These are phyloP conservation scores for Mirounga angustirostris DNA, from an alignment of 2,113 vertebrate genomes.

Conservation along the genomic window DNA sequence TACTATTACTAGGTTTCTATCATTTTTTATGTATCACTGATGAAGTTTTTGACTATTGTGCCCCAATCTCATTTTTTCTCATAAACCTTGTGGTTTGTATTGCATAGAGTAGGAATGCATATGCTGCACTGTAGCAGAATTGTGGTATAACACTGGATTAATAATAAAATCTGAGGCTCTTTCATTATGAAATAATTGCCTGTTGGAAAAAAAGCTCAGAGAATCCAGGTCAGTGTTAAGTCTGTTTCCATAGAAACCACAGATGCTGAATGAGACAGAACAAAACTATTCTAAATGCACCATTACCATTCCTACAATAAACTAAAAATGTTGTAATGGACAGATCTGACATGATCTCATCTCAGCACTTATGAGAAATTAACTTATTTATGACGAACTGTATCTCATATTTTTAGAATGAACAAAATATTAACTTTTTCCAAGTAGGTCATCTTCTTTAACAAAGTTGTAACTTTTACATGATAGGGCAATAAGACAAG, in stretches of 20 bases:
- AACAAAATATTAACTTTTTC: slow-evolving; percentile 45
- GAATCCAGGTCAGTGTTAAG: slow-evolving; percentile 54
- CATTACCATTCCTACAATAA: slow-evolving; percentile 40
- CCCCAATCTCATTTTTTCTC: not conserved
- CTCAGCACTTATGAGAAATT: slow-evolving; percentile 19
- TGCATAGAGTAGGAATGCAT: not conserved
- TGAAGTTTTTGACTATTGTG: not conserved
- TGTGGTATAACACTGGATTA: slow-evolving; percentile 17
- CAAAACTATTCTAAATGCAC: slow-evolving; percentile 53
- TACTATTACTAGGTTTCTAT: slow-evolving; percentile 2
- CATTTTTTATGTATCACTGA: not conserved
- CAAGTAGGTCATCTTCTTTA: slow-evolving; percentile 8
- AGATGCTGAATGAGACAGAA: slow-evolving; percentile 63
- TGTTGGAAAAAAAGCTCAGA: slow-evolving; percentile 40
- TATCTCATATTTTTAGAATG: slow-evolving; percentile 13
- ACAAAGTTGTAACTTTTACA: slow-evolving; percentile 43
- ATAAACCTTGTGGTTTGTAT: not conserved
- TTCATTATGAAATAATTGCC: slow-evolving; percentile 57
- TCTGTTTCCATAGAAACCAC: slow-evolving; percentile 72
- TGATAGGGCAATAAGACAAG: slow-evolving; percentile 6
- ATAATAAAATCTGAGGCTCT: slow-evolving; percentile 51
- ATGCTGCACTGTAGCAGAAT: not conserved
- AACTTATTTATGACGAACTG: slow-evolving; percentile 44
- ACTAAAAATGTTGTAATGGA: slow-evolving; percentile 5
- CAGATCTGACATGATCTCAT: not conserved